Evolutionary conservation across 2,888 invertebrate genomes (phyloP), one percentile per base, ranked within the genome.

Genomic region (Carterocephalus palaemon): DNA sequence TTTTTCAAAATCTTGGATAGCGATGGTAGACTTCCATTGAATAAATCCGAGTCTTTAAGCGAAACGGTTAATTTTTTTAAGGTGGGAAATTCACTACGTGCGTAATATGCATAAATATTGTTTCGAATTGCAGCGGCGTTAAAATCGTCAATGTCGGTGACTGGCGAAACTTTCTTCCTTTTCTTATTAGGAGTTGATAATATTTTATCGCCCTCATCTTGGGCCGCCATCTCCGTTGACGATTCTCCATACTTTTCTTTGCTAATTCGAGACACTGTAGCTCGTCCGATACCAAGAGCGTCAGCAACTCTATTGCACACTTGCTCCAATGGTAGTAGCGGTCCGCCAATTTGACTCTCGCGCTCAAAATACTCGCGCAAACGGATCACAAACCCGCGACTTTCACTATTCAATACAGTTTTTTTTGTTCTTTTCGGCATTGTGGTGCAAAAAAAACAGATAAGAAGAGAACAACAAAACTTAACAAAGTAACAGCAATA

Each of bases 261-360:
- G n/a, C 16, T 46, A 26, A 52, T 54, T 8, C 51, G 40, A n/a
- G 31, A 29, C 12, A 53, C 48, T 4, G 53, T 56, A 45, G 31
- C 26, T 23, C 28, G 26, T 29, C 49, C 49, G 41, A 58, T 53
- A 4, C 41, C 49, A 47, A 58, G 45, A 36, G 56, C 52, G 17
- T 54, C 50, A 31, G 53, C 48, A 29, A 57, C 51, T 48, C 53
- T 31, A n/a, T 52, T 36, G 10, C 28, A 9, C 4, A 53, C 52
- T 33, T 51, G 33, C 10, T n/a, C 7, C 16, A 55, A 16, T 33
- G 54, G 53, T 43, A 58, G 24, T 19, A 58, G 26, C n/a, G 52
- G 52, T 41, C 53, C 54, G 24, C 50, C 49, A 47, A 53, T 56
- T 53, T 54, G 52, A 7, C 15, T 9, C 29, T 54, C 52, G 5